Evolutionary conservation across 2,113 vertebrate genomes (phyloP), one percentile per base, ranked within the genome.

Genomic region (Isurus oxyrinchus): DNA sequence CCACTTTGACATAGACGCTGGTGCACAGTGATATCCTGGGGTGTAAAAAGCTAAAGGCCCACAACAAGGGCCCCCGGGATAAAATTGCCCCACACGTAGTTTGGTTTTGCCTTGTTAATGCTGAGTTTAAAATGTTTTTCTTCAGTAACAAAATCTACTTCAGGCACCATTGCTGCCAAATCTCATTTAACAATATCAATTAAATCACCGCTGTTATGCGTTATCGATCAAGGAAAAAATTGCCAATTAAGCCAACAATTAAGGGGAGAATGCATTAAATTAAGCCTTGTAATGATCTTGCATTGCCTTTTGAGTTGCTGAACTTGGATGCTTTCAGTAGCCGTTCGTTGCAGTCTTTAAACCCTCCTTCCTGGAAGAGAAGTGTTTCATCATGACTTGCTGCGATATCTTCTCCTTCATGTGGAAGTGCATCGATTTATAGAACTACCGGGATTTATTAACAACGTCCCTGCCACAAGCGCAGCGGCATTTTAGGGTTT

Each of bases 221-320:
- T 63, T 94, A 94, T 66, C 59, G n/a, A 94, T 94, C 90, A 94
- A 94, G n/a, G 44, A 63, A 59, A 94, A 94, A 94, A 63, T 94
- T 63, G 59, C 59, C 90, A 94, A 40, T 94, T 66, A 94, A 66
- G 16, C 90, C 35, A 63, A 44, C 90, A 63, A 40, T 94, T 63
- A 94, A 94, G 90, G 35, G 90, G 90, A 94, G 90, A 94, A 94
- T 66, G 90, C 59, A 94, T 49, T 94, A 94, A 94, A 94, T 44
- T 63, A 40, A 94, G n/a, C 59, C 21, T 40, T 23, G 59, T 21
- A 66, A 63, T 7, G 35, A 94, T 94, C 35, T 40, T 40, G 35
- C 90, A 7, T 40, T 6, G 61, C 35, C 35, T 63, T 23, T 94
- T 94, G 1, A n/a, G 57, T 21, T 23, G 59, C 59, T 40, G n/a